Base-by-base conservation (phyloP, 1,140 invertebrate species). In the Zaprionus lachaisei region DNA sequence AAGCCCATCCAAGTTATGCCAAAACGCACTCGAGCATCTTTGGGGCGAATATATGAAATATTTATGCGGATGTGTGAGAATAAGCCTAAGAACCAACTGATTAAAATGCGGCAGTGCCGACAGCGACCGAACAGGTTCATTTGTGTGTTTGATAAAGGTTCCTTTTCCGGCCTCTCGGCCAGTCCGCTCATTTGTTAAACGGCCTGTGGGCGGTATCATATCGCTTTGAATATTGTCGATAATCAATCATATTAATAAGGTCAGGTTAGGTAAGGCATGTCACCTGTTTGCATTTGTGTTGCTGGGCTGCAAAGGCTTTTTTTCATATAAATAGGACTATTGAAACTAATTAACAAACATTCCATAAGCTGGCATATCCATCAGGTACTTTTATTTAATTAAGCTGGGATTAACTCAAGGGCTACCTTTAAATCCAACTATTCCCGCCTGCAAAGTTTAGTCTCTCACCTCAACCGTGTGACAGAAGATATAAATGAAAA, bases 161-260 rank as follows among this genome's bases (percentile, higher is more conserved):
- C 47, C 47, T 22, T 17, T 26, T 20, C 31, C 47, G 28, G 1
- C 17, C n/a, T 51, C 49, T 17, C 34, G 12, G 66, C 68, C 44
- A 41, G 38, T 28, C 65, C 73, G 70, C 80, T 77, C 82, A 91
- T 90, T 90, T 90, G 86, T 77, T 86, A 91, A 91, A 86, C 81
- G 81, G 73, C 72, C 76, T 70, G 72, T 79, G 80, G 51, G 75
- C 62, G 68, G 70, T 55, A 61, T 67, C 66, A 61, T 44, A 63
- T 72, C 41, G 61, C 28, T 24, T 54, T 62, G 37, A 57, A 73
- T 80, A 49, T 57, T 49, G 34, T 69, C 69, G 76, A 80, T 90
- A 90, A 90, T 90, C 86, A 90, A 90, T 91, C 85, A 90, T 90
- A 85, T 80, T 79, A 68, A 28, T 79, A 84, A 84, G 70, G 67